phyloP scores from a whole-genome alignment of 2,888 invertebrate genomes.

The Microplitis deprimator region DNA sequence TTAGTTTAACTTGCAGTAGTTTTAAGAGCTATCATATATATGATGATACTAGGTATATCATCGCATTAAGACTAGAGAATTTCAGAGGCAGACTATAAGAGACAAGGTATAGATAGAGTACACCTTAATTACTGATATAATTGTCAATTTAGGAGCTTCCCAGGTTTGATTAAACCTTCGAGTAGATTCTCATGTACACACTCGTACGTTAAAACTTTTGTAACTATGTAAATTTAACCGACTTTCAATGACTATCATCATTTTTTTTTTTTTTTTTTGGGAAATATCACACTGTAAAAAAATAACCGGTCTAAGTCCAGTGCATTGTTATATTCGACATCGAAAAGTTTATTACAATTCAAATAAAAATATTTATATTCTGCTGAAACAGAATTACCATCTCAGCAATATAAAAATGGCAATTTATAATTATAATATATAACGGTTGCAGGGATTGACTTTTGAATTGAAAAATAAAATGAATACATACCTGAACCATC shows the following conservation, averaged over 20 bases:
- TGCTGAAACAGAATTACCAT: too few relatives aligned
- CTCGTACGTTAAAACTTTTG: background rate
- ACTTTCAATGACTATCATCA: background rate
- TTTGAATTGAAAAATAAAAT: background rate
- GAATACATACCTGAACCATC: constrained; percentile 88
- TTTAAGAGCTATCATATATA: constrained; percentile 7
- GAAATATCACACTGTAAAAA: too few relatives aligned
- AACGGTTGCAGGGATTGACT: too few relatives aligned
- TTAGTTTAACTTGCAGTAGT: background rate
- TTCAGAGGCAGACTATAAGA: constrained; percentile 7
- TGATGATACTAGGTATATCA: constrained; percentile 8
- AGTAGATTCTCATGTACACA: background rate
- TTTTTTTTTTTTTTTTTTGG: background rate
- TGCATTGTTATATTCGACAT: too few relatives aligned
- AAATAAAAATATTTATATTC: too few relatives aligned
- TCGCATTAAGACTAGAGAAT: constrained; percentile 17
- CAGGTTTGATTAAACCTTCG: constrained; percentile 53
- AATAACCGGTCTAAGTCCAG: too few relatives aligned
- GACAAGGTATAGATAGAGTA: constrained; percentile 38
- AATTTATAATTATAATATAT: too few relatives aligned
- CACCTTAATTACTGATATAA: constrained; percentile 56
- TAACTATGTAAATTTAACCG: background rate
- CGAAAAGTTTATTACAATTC: too few relatives aligned
- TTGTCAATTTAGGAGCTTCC: constrained; percentile 58
- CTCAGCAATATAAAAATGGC: too few relatives aligned